Base-by-base conservation (phyloP, 2,113 vertebrate genomes). In the Leucoraja erinaceus region DNA sequence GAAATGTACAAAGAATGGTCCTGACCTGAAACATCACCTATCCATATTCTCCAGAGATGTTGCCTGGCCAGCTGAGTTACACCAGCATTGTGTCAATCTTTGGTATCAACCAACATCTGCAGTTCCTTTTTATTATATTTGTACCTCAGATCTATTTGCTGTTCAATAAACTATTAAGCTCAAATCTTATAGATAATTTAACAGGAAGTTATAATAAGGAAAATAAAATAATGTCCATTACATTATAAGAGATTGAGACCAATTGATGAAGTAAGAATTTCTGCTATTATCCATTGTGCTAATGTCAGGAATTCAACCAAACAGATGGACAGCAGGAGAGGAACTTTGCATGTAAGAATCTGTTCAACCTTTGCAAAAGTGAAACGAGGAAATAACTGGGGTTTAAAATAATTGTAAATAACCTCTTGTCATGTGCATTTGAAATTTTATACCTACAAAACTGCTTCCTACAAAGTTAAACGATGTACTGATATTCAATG, bases 311-410 rank as follows among this genome's bases (percentile, higher is more conserved):
- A 33, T 68, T 68, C 31, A 63, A 90, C 16, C 8, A 2, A 84
- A 90, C 63, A 68, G 33, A 12, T 38, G 4, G 4, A 56, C 83
- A 61, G 56, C 28, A 28, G 66, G n/a, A 70, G n/a, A 90, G 61
- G 88, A 70, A 90, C 47, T 90, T 70, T 70, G 11, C 83, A 86
- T 8, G 18, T 20, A 86, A 61, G 88, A 70, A 90, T 90, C 88
- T 14, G 88, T 31, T 66, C 88, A 38, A 70, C 66, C 33, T 91
- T 72, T 20, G 66, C 66, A 91, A 74, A n/a, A 72, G 38, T 72
- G 61, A 88, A 83, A 33, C 61, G 68, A 63, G 33, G 9, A 38
- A 72, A 91, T 91, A 91, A 31, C 28, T 0, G 59, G 11, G 56
- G 12, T 88, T 72, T 70, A 12, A 68, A 70, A 33, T n/a, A 70